phyloP scores from a whole-genome alignment of 2,797 vertebrate species.

The Vespertilio murinus region DNA sequence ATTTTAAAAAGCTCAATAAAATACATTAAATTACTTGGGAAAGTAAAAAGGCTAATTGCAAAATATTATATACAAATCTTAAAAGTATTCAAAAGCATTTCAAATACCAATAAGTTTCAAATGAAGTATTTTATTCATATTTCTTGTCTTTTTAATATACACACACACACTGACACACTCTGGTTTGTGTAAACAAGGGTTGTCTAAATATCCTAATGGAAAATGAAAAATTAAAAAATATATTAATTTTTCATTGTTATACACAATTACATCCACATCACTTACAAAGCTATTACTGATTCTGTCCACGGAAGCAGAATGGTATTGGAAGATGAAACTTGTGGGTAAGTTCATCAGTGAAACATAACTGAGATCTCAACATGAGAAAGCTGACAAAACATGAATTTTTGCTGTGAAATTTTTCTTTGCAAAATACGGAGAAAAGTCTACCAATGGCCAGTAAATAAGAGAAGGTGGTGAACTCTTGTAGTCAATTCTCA shows the following conservation, averaged over 20 bases:
- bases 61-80: conserved; percentile 80
- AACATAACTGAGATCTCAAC: conserved; percentile 98
- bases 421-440: conserved; percentile 86
- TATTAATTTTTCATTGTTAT: conserved; percentile 75
- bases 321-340: conserved; percentile 74
- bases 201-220: conserved; percentile 66
- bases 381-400: conserved; percentile 98
- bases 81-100: conserved; percentile 86
- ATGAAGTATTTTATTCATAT: conserved; percentile 85
- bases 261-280: conserved; percentile 84
- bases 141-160: conserved; percentile 68
- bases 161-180: conserved; percentile 61
- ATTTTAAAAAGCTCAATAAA: conserved; percentile 79
- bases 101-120: conserved; percentile 88
- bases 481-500: conserved; percentile 90
- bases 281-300: conserved; percentile 91
- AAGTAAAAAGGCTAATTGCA: conserved; percentile 83
- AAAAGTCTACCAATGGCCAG: conserved; percentile 88
- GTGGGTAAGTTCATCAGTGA: conserved; percentile 89
- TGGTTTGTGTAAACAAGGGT: conserved; percentile 52
- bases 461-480: conserved; percentile 87
- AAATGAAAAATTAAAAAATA: conserved; percentile 74
- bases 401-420: conserved; percentile 91
- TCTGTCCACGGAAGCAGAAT: conserved; percentile 89
- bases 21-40: conserved; percentile 71